Percentiles rank a stretch among this genome's conserved stretches.
Evolutionary conservation across 2,888 invertebrate species (phyloP).

Genomic region (Opisthograptis luteolata): DNA sequence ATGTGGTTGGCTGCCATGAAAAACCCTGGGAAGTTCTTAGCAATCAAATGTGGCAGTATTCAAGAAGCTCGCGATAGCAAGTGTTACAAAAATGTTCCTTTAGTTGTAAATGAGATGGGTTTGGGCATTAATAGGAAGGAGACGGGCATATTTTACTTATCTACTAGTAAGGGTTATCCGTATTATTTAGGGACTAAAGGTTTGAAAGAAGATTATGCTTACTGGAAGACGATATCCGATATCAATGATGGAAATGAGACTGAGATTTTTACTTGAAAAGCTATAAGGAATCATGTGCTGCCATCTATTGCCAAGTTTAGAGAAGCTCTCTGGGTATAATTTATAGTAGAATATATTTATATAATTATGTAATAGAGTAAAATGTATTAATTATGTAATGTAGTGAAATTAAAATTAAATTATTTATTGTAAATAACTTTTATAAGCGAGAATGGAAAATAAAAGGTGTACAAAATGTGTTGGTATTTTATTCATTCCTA

Average conservation of each 20-base stretch:
- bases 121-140: conserved; percentile 52
- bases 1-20: conserved; percentile 67
- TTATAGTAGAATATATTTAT: too few species aligned
- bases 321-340: background rate
- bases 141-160: conserved; percentile 67
- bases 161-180: conserved; percentile 64
- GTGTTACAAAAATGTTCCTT: conserved; percentile 59
- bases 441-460: background rate
- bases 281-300: background rate
- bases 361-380: too few species aligned
- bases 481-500: too few species aligned
- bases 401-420: background rate
- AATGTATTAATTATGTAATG: background rate
- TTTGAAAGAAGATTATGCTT: conserved; percentile 58
- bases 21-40: conserved; percentile 66
- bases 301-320: background rate
- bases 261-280: conserved; percentile 60
- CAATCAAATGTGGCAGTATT: conserved; percentile 61
- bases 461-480: background rate
- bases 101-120: conserved; percentile 64
- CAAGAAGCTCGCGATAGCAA: conserved; percentile 68
- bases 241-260: conserved; percentile 64
- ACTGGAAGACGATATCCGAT: conserved; percentile 64
- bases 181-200: conserved; percentile 69
- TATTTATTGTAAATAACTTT: background rate